Base-by-base conservation (phyloP, 2,888 invertebrate genomes). In the Polymixis flavicincta region DNA sequence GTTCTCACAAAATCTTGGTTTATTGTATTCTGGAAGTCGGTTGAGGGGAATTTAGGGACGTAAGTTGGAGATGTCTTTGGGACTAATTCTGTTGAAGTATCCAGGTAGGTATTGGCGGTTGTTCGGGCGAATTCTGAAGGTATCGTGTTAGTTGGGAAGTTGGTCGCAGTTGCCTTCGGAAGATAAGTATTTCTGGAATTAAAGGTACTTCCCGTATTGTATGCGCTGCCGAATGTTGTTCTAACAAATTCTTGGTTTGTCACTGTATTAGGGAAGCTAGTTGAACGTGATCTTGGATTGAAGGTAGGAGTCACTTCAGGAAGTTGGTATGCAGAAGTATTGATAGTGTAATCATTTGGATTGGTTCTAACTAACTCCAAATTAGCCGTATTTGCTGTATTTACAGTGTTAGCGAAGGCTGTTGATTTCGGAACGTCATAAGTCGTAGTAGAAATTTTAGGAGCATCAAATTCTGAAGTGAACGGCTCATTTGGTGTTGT, bases 351-450 rank as follows among this genome's bases (percentile, higher is more conserved):
- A 55, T 82, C 86, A 57, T 77, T 79, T 22, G 57, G 63, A 65
- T 81, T 86, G 8, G 85, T 84, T n/a, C 84, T 57, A 42, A 82
- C 54, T 54, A 69, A 85, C 48, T 82, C 82, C 28, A 83, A 78
- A 61, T 79, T 83, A 1, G 73, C 82, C 6, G 80, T 77, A n/a
- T 82, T 86, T 3, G 84, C 85, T 11, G 85, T 86, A 60, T 83
- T 84, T 32, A 74, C 81, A 13, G 83, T 87, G 64, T 77, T 80
- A 22, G 87, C 82, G 42, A 68, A 85, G 32, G 72, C 72, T 4
- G 87, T 88, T 6, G 85, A 63, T 66, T 83, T 85, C 2, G 89
- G 85, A 50, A 87, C 61, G 8, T 87, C 76, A n/a, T 87, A 89
- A 9, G 78, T 82, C 1, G 78, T 71, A 14, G 87, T 85, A 2